phyloP scores from a whole-genome alignment of 2,888 invertebrate species.

The Clunio marinus region DNA sequence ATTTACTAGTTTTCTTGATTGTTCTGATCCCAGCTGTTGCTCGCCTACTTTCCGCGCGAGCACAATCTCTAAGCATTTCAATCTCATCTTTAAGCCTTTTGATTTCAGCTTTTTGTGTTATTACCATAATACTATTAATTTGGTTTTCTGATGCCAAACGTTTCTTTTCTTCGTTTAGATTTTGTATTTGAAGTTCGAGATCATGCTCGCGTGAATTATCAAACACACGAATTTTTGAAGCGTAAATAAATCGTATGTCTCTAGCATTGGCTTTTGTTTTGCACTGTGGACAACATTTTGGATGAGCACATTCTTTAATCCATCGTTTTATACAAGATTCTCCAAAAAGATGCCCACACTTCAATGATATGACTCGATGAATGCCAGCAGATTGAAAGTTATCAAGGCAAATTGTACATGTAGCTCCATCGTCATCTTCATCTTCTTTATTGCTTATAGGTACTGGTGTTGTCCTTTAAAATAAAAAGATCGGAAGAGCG shows the following conservation, averaged over 20 bases:
- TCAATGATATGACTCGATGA: constrained; percentile 71
- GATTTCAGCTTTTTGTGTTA: constrained; percentile 5
- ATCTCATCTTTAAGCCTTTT: background rate
- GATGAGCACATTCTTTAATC: constrained; percentile 55
- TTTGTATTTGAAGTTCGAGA: constrained; percentile 57
- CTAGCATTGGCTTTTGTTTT: constrained; percentile 62
- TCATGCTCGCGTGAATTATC: constrained; percentile 69
- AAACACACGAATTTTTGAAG: constrained; percentile 62
- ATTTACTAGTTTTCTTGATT: background rate
- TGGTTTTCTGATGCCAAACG: background rate
- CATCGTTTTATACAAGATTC: constrained; percentile 69
- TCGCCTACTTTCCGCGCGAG: background rate
- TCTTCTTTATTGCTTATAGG: too few species aligned
- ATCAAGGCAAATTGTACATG: constrained; percentile 80
- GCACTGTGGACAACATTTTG: constrained; percentile 72
- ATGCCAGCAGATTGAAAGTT: constrained; percentile 73
- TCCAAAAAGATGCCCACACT: constrained; percentile 86
- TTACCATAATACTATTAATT: background rate
- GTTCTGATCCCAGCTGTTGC: constrained; percentile 44
- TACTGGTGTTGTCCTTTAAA: too few species aligned
- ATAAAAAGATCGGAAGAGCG: too few species aligned
- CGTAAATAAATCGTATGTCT: constrained; percentile 70
- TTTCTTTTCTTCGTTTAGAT: constrained; percentile 45
- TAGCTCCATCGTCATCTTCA: constrained; percentile 59
- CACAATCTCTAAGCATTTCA: background rate